phyloP scores from a whole-genome alignment of 2,113 vertebrate genomes.

The Sclerurus mexicanus region DNA sequence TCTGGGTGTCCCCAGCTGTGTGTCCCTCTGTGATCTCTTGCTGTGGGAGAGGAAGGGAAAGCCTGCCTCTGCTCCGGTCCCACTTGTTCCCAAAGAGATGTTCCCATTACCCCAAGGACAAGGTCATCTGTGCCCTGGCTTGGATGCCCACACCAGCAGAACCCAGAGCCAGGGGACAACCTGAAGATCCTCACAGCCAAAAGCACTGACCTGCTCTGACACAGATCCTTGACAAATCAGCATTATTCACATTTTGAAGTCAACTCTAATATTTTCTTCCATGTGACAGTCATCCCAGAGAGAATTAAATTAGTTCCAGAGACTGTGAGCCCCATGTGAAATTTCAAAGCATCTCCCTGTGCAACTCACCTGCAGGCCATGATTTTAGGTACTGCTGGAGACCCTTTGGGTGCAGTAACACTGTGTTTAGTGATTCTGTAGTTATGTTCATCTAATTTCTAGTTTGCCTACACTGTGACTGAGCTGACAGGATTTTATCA shows the following conservation, averaged over 20 bases:
- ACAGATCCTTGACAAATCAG: background rate
- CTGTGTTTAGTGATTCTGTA: background rate
- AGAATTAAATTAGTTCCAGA: constrained; percentile 39
- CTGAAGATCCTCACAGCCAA: background rate
- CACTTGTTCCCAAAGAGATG: background rate
- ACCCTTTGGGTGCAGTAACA: background rate
- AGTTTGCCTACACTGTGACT: background rate
- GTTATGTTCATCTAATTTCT: constrained; percentile 14
- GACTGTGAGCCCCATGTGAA: background rate
- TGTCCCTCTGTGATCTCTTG: background rate
- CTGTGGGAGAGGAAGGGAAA: background rate
- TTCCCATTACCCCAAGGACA: background rate
- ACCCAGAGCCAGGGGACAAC: background rate
- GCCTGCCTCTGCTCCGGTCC: background rate
- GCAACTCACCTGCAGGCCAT: background rate
- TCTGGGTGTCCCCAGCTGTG: background rate
- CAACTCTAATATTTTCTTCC: background rate
- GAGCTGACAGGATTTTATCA: constrained; percentile 22
- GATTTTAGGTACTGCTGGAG: background rate
- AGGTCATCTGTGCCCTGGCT: rapidly evolving
- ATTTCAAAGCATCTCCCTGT: background rate
- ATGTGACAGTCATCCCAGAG: background rate
- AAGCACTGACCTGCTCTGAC: background rate
- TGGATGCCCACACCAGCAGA: background rate
- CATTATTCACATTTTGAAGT: constrained; percentile 6